Conservation (phyloP, 1,140 invertebrate species). For the Sinella curviseta region DNA sequence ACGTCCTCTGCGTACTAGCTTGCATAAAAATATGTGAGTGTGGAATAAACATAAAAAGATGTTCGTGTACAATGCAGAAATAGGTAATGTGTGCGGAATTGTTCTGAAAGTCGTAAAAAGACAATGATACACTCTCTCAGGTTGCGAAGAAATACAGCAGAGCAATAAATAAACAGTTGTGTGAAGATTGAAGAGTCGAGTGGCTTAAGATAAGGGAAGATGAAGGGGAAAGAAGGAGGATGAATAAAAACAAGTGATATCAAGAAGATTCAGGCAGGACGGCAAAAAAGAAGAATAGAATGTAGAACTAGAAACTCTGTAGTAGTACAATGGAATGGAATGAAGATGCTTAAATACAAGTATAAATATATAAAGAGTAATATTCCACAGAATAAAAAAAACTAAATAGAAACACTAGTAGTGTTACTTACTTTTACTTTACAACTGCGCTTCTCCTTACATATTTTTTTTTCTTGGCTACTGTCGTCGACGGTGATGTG, state of each 20-base stretch:
- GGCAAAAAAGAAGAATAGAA: not conserved
- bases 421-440: too few species aligned
- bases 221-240: not conserved
- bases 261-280: not conserved
- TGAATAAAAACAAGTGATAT: not conserved
- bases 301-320: not conserved
- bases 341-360: too few species aligned
- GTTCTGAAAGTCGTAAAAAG: not conserved
- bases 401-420: too few species aligned
- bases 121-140: slow-evolving; percentile 17
- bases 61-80: too few species aligned
- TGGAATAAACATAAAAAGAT: too few species aligned
- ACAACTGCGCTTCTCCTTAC: too few species aligned
- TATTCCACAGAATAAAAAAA: too few species aligned
- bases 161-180: slow-evolving; percentile 26
- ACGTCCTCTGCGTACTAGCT: too few species aligned
- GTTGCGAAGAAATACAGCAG: slow-evolving; percentile 7
- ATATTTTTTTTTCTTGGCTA: too few species aligned
- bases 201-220: slow-evolving; percentile 2
- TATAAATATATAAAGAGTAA: too few species aligned
- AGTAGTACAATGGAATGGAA: not conserved
- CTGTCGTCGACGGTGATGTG: too few species aligned
- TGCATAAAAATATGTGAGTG: too few species aligned
- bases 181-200: slow-evolving; percentile 25
- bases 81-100: not conserved